phyloP scores from a whole-genome alignment of 2,113 vertebrate genomes.

The Tamias sibiricus region DNA sequence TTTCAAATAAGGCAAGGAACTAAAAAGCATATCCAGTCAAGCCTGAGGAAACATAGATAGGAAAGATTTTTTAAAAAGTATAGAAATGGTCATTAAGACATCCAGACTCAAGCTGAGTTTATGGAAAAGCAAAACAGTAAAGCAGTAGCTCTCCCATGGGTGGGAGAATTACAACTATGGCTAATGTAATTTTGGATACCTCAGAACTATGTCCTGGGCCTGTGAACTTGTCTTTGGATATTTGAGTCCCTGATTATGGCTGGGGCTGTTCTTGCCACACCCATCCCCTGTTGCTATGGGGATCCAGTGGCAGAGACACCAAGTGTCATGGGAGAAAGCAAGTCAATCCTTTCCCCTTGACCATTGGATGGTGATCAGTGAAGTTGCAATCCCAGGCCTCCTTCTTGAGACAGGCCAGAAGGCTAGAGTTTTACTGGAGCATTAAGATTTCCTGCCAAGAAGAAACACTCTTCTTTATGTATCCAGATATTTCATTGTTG shows the following conservation, averaged over 20 bases:
- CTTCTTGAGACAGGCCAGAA: not conserved
- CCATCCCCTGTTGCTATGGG: rapidly evolving
- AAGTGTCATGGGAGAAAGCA: not conserved
- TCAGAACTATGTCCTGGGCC: not conserved
- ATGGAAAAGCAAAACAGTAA: not conserved
- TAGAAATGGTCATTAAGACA: conserved; percentile 38
- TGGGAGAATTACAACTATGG: not conserved
- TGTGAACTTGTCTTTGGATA: not conserved
- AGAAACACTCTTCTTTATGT: not conserved
- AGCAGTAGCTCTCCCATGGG: not conserved
- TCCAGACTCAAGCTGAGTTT: conserved; percentile 37
- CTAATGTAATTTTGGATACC: not conserved
- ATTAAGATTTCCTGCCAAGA: not conserved
- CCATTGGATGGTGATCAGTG: not conserved
- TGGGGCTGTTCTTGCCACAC: not conserved
- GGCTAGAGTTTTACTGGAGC: not conserved
- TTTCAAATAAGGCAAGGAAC: conserved; percentile 55
- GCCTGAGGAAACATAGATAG: conserved; percentile 55
- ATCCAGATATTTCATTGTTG: no score
- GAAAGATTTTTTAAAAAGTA: not conserved
- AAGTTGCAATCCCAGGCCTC: not conserved
- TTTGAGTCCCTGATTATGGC: not conserved
- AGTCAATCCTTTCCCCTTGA: not conserved
- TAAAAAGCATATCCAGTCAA: conserved; percentile 50
- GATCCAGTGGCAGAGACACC: not conserved